A percentile compares a stretch with the other conserved stretches of the same genome.
These are phyloP conservation scores for Notodonta ziczac DNA, from an alignment of 2,888 invertebrate genomes.

Conservation along the genomic window DNA sequence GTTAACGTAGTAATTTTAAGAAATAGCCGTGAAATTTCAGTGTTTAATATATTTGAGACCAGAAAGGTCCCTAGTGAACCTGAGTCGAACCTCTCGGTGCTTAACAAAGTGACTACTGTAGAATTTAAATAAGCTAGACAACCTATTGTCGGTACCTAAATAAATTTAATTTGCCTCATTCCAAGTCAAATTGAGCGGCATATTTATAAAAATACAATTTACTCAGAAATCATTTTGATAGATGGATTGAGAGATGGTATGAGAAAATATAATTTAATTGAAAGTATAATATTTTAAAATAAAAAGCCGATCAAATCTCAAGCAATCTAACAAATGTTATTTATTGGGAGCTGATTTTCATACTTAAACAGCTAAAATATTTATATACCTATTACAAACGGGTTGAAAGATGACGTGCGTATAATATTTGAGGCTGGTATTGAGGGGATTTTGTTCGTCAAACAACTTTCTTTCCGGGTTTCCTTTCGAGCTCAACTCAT, in stretches of 20 bases:
- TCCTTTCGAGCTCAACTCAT: slow-evolving; percentile 8
- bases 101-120: slow-evolving; percentile 23
- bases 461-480: slow-evolving; percentile 2
- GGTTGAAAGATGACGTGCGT: too few relatives aligned
- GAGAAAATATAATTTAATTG: not conserved
- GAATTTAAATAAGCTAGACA: slow-evolving; percentile 21
- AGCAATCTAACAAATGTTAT: too few relatives aligned
- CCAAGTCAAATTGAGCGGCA: not conserved
- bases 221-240: not conserved
- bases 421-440: too few relatives aligned
- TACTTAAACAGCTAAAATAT: too few relatives aligned
- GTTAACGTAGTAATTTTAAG: slow-evolving; percentile 8
- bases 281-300: too few relatives aligned
- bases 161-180: slow-evolving; percentile 31
- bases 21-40: slow-evolving; percentile 19
- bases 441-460: not conserved
- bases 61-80: slow-evolving; percentile 18
- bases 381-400: too few relatives aligned
- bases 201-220: not conserved
- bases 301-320: too few relatives aligned
- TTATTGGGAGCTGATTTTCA: too few relatives aligned
- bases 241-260: not conserved
- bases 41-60: slow-evolving; percentile 28
- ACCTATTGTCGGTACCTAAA: slow-evolving; percentile 18
- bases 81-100: slow-evolving; percentile 8